Evolutionary conservation across 1,140 invertebrate genomes (phyloP), one percentile per base, ranked within the genome.

Genomic region (Ceratina calcarata): DNA sequence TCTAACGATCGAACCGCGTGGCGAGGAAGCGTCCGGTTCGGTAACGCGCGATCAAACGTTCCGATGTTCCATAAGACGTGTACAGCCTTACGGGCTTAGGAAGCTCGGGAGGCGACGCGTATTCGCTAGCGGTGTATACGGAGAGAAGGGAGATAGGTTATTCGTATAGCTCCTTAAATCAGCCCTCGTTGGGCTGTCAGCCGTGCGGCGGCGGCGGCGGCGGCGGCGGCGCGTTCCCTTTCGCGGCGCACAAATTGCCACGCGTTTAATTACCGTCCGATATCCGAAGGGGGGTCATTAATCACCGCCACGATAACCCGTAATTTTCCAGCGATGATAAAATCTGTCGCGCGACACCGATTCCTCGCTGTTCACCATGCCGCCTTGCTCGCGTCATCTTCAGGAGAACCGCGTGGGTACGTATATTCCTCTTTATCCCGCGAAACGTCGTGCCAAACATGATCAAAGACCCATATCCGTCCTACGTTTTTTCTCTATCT

Each of bases 261-360:
- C 81, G 82, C 89, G 86, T 90, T 91, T 91, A 91, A 90, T 91
- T 91, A 90, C 85, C 87, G 84, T 83, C 83, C 85, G 82, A 90
- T 90, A 88, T 83, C 73, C 71, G 82, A 57, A 58, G 76, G 68
- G 62, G 65, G 74, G 65, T 61, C 55, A 87, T 89, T 85, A 88
- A 89, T 89, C 87, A 89, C 81, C 45, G 32, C 45, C 71, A 70
- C 68, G 86, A 86, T 80, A 88, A 85, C 85, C 86, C 73, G 64
- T 87, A 86, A 87, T 87, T 87, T 87, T 82, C 85, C 82, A 55
- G 58, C 66, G 60, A 83, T 73, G 86, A 86, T 87, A 87, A 88
- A 81, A 85, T 87, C 81, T 88, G 81, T 87, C 87, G 81, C 87
- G 72, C 80, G 80, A 68, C 84, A 60, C 62, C 71, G 66, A n/a